Evolutionary conservation across 2,113 vertebrate species (phyloP).

Genomic region (Phoenicopterus ruber): DNA sequence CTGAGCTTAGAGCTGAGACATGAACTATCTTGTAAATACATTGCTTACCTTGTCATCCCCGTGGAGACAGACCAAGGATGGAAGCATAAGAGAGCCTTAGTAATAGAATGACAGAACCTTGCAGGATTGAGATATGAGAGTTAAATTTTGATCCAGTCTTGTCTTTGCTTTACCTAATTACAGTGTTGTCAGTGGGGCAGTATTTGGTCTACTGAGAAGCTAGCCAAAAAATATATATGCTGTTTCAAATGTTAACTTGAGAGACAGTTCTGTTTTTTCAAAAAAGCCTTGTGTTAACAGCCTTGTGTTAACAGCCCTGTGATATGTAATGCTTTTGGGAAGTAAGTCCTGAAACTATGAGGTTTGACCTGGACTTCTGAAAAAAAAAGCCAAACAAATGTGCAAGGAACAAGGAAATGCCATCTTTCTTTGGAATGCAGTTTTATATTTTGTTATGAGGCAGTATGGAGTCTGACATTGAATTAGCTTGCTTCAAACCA

Average conservation of each 20-base stretch:
- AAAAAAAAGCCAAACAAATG: background rate
- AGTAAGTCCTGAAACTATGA: background rate
- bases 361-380: background rate
- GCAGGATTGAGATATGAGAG: background rate
- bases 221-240: background rate
- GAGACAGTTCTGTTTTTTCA: background rate
- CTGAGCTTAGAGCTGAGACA: background rate
- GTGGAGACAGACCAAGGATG: background rate
- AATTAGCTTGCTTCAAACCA: background rate
- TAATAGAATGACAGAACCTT: background rate
- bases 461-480: background rate
- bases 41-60: background rate
- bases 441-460: background rate
- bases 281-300: background rate
- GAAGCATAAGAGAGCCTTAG: background rate
- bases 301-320: background rate
- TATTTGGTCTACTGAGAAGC: background rate
- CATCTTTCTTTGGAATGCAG: background rate
- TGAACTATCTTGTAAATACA: background rate
- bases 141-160: background rate
- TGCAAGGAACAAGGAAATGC: background rate
- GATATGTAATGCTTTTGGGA: background rate
- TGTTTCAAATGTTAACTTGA: background rate
- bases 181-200: accelerated
- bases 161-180: background rate